Percentiles rank a stretch among this genome's conserved stretches.
Conservation (phyloP, 2,888 invertebrate species). For the Nezara viridula region DNA sequence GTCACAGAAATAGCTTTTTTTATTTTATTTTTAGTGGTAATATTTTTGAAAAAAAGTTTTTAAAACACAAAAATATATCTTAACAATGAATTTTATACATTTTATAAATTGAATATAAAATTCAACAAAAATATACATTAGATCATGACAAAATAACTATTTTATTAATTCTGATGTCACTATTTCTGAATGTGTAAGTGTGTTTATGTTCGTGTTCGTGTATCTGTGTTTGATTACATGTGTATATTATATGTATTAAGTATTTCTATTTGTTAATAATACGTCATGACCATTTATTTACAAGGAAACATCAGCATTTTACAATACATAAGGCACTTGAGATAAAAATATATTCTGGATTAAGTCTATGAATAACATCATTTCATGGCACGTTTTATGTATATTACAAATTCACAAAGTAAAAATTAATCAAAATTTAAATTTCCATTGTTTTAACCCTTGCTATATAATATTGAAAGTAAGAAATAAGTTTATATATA, state of each 20-base stretch:
- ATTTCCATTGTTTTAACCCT: slow-evolving; percentile 28
- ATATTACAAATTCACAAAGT: slow-evolving; percentile 44
- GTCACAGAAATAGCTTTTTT: slow-evolving; percentile 52
- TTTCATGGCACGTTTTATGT: slow-evolving; percentile 52
- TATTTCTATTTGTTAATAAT: slow-evolving; percentile 9
- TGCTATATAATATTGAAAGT: not conserved
- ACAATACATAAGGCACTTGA: slow-evolving; percentile 52
- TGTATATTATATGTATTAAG: not conserved
- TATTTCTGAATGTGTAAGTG: not conserved
- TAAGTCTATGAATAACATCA: slow-evolving; percentile 51
- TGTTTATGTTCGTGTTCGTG: not conserved
- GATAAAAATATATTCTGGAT: slow-evolving; percentile 48
- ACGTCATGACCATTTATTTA: slow-evolving; percentile 38
- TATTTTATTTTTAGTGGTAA: slow-evolving; percentile 18
- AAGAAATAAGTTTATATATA: slow-evolving; percentile 17
- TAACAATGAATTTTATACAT: slow-evolving; percentile 42
- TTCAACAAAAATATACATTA: slow-evolving; percentile 48
- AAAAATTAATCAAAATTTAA: slow-evolving; percentile 27
- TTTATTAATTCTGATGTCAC: not conserved
- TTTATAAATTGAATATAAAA: slow-evolving; percentile 48
- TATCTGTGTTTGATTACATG: not conserved
- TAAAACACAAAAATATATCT: slow-evolving; percentile 48
- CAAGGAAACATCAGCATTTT: slow-evolving; percentile 44
- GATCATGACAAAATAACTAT: slow-evolving; percentile 13
- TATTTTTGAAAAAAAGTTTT: not conserved